Evolutionary conservation across 1,140 invertebrate species (phyloP), one percentile per base, ranked within the genome.

Genomic region (Drosophila ohnishii): DNA sequence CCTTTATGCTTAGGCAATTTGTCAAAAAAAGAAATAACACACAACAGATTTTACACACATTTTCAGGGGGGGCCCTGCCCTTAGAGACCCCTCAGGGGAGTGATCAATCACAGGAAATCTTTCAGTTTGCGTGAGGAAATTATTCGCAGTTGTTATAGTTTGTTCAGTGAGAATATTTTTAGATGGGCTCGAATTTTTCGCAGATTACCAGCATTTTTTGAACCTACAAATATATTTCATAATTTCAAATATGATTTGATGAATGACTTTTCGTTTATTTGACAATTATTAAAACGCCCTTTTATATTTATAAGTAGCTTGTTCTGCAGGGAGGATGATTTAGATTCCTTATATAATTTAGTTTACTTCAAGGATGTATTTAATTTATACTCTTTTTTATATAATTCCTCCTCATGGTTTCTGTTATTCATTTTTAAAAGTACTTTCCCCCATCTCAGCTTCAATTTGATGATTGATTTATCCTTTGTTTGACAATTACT

Each of bases 51-150:
- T 59, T 71, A 71, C 67, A 71, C 51, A 70, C 65, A 66, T 55
- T 67, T 67, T 66, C 61, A 70, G 50, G 67, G 28, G 63, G 65
- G 65, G 47, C 28, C 51, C 44, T 47, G 67, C 67, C 67, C 67
- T 71, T 71, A 5, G 19, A 71, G 35, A 28, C 71, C 63, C 84
- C 84, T 88, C 76, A 75, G 73, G 84, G 84, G 84, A 88, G 84
- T 88, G 84, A 88, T 88, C 84, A 88, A 88, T 88, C 84, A 88
- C 88, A 40, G 19, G 22, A 61, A 63, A 58, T 71, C 65, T 59
- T 70, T 71, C 30, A 58, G 67, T 58, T 30, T 58, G 77, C 58
- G 48, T 76, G 65, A 37, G 42, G 47, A 66, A 75, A 83, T 88
- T 65, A 82, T 81, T 79, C 61, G 65, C 65, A 76, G 83, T 84